Percentiles rank a stretch among this genome's conserved stretches.
phyloP scores from a whole-genome alignment of 1,140 invertebrate genomes.

The Mactra quadrangularis region DNA sequence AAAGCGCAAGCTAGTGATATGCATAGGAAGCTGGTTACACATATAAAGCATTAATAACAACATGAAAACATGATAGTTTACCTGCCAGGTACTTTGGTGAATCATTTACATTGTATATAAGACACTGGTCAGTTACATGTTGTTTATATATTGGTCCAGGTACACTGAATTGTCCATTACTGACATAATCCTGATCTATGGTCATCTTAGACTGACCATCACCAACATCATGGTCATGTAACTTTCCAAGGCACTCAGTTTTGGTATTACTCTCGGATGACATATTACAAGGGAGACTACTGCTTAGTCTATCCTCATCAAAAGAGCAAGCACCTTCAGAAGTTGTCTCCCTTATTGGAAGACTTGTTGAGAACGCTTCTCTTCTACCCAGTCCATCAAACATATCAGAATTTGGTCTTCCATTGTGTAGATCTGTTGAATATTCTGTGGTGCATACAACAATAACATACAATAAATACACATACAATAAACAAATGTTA shows the following conservation, averaged over 20 bases:
- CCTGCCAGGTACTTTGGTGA: conserved; percentile 45
- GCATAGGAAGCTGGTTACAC: not conserved
- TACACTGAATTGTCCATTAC: conserved; percentile 31
- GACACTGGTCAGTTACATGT: conserved; percentile 34
- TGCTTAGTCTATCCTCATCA: not conserved
- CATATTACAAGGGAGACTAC: conserved; percentile 20
- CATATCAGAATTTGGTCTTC: not conserved
- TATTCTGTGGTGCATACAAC: not conserved
- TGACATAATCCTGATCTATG: not conserved
- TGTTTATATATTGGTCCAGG: conserved; percentile 60
- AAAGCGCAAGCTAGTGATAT: too few relatives aligned
- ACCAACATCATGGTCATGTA: not conserved
- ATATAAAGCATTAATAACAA: not conserved
- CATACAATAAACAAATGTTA: not conserved
- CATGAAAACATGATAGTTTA: too few relatives aligned
- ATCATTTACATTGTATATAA: conserved; percentile 46
- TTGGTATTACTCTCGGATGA: not conserved
- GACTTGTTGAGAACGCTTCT: conserved; percentile 31
- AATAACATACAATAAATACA: not conserved
- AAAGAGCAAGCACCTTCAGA: conserved; percentile 5
- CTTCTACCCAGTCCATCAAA: not conserved
- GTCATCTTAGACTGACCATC: not conserved
- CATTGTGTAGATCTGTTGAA: not conserved
- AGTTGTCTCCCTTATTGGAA: conserved; percentile 57
- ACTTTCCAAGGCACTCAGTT: not conserved